Percentiles rank a stretch among this genome's conserved stretches.
These are phyloP conservation scores for Pandemis heparana DNA, from an alignment of 2,888 invertebrate species.

Conservation along the genomic window DNA sequence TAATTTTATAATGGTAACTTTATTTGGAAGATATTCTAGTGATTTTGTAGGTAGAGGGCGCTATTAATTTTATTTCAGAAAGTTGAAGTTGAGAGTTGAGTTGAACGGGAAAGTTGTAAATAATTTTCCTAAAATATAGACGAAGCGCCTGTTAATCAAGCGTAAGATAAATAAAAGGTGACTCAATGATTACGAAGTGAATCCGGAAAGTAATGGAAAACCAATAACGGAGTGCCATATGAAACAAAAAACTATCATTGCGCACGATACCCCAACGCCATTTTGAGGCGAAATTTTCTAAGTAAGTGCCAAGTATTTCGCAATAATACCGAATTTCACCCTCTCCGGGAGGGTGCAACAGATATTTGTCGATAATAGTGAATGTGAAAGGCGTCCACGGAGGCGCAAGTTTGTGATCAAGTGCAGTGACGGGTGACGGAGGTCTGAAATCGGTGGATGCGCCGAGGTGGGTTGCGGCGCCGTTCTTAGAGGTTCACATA, in stretches of 20 bases:
- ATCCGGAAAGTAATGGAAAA: conserved; percentile 70
- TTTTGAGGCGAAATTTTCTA: conserved; percentile 87
- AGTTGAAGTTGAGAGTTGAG: conserved; percentile 56
- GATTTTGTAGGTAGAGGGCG: conserved; percentile 44
- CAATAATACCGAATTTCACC: conserved; percentile 76
- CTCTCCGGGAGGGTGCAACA: conserved; percentile 59
- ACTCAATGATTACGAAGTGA: conserved; percentile 67
- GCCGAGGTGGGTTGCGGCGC: conserved; percentile 76
- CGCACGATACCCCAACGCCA: conserved; percentile 86
- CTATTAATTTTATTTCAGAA: conserved; percentile 47
- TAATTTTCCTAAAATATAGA: conserved; percentile 75
- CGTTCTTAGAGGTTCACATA: conserved; percentile 67
- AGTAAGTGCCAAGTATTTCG: conserved; percentile 86
- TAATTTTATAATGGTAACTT: conserved; percentile 27
- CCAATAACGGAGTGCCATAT: conserved; percentile 73
- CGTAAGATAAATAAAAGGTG: conserved; percentile 65
- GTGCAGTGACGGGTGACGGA: conserved; percentile 59
- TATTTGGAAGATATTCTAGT: conserved; percentile 20
- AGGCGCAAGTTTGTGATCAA: conserved; percentile 54
- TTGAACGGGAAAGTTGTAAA: conserved; percentile 83
- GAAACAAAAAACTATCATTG: conserved; percentile 85
- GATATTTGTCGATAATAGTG: conserved; percentile 59
- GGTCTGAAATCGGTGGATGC: conserved; percentile 65
- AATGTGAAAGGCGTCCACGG: conserved; percentile 57
- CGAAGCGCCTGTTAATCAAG: conserved; percentile 57